phyloP scores from a whole-genome alignment of 2,888 invertebrate species.

The Zygaena filipendulae region DNA sequence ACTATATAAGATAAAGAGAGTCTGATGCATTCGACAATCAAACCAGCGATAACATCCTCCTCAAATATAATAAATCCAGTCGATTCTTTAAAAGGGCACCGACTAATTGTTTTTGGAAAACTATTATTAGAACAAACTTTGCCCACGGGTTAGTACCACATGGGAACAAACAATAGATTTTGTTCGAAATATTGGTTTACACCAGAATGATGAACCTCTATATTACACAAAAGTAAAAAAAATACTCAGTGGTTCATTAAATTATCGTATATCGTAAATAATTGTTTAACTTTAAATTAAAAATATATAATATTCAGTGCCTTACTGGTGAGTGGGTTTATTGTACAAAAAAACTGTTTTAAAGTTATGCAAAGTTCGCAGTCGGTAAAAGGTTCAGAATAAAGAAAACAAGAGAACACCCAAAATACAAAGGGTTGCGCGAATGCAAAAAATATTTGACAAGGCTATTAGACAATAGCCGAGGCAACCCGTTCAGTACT shows the following conservation, averaged over 20 bases:
- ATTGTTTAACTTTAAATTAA: no score
- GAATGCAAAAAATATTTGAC: slow-evolving; percentile 39
- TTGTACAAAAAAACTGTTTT: no score
- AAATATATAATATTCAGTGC: no score
- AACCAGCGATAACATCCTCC: slow-evolving; percentile 51
- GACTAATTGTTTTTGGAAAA: slow-evolving; percentile 56
- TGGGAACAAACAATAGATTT: no score
- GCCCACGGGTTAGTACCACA: slow-evolving; percentile 28
- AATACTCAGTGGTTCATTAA: no score
- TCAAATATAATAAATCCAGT: slow-evolving; percentile 62
- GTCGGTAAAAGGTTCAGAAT: slow-evolving; percentile 39
- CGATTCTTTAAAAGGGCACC: slow-evolving; percentile 48
- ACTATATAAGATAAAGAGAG: slow-evolving; percentile 31
- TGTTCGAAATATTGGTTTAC: no score
- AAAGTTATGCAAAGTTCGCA: slow-evolving; percentile 44
- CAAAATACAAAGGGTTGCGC: slow-evolving; percentile 43
- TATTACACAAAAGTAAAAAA: no score
- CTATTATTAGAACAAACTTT: slow-evolving; percentile 46
- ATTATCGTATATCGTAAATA: no score
- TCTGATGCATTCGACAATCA: slow-evolving; percentile 32
- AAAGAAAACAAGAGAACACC: slow-evolving; percentile 44
- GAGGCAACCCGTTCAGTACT: slow-evolving; percentile 30
- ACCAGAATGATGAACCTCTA: no score
- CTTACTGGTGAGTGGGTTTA: no score
- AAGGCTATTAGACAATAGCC: slow-evolving; percentile 41